These are phyloP conservation scores for Isotomurus palustris DNA, from an alignment of 2,888 invertebrate species.

Conservation along the genomic window DNA sequence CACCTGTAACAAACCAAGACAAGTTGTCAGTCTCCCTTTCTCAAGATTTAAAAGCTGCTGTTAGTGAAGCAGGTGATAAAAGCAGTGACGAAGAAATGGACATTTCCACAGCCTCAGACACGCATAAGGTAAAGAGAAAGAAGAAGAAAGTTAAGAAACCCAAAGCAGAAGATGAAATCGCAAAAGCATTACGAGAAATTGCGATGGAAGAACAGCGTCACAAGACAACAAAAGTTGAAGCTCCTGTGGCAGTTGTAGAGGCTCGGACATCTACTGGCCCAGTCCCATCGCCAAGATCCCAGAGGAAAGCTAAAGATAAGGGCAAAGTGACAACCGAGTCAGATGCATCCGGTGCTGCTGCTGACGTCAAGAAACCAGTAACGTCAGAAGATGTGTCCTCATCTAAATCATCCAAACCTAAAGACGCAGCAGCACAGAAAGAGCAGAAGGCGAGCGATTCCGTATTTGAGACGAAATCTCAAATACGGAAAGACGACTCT, in stretches of 20 bases:
- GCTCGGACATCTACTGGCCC: too few relatives aligned
- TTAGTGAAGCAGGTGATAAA: background rate
- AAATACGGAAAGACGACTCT: constrained; percentile 6
- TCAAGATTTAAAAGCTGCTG: too few relatives aligned
- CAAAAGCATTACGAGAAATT: constrained; percentile 38
- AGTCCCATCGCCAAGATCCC: background rate
- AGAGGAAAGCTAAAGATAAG: background rate
- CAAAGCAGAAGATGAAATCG: constrained; percentile 38
- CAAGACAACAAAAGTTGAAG: background rate
- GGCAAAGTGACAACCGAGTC: background rate
- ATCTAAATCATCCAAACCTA: background rate
- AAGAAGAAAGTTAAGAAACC: constrained; percentile 31
- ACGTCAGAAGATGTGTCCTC: background rate
- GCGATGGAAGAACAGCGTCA: constrained; percentile 13
- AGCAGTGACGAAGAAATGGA: background rate
- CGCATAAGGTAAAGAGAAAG: constrained; percentile 14
- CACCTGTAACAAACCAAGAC: too few relatives aligned
- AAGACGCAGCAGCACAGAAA: background rate
- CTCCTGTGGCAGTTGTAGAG: background rate
- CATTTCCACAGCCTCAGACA: constrained; percentile 15
- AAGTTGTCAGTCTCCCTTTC: too few relatives aligned
- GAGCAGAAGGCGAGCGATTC: constrained; percentile 3
- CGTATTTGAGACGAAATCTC: background rate
- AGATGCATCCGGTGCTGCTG: background rate
- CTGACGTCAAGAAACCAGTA: background rate